Percentiles rank a stretch among this genome's conserved stretches.
Evolutionary conservation across 2,113 vertebrate species (phyloP).

Genomic region (Mustelus asterias): DNA sequence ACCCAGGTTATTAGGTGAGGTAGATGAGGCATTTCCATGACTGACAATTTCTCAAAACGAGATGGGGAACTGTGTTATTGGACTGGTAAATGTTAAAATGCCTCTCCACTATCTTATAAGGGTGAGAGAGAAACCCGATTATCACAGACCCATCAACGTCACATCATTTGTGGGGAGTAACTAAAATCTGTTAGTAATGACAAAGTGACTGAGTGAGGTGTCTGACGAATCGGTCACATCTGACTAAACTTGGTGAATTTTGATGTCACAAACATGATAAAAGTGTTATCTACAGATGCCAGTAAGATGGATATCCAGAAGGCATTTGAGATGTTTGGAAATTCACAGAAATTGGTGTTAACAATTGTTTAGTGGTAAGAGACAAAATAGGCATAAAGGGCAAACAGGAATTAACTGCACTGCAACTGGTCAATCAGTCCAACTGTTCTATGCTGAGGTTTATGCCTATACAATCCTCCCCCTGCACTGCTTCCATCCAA

Average conservation of each 20-base stretch:
- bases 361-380: background rate
- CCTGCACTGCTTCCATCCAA: background rate
- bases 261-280: background rate
- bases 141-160: background rate
- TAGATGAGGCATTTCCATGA: background rate
- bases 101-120: background rate
- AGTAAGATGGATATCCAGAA: background rate
- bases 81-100: background rate
- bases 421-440: background rate
- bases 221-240: background rate
- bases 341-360: background rate
- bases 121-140: background rate
- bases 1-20: background rate
- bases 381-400: background rate
- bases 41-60: background rate
- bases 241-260: background rate
- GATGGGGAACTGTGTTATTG: background rate
- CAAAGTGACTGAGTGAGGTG: background rate
- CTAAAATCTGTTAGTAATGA: background rate
- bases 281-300: background rate
- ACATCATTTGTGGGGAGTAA: background rate
- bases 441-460: background rate
- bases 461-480: background rate
- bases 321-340: background rate
- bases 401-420: background rate